Base-by-base conservation (phyloP, 2,888 invertebrate genomes). In the Ctena decussata region DNA sequence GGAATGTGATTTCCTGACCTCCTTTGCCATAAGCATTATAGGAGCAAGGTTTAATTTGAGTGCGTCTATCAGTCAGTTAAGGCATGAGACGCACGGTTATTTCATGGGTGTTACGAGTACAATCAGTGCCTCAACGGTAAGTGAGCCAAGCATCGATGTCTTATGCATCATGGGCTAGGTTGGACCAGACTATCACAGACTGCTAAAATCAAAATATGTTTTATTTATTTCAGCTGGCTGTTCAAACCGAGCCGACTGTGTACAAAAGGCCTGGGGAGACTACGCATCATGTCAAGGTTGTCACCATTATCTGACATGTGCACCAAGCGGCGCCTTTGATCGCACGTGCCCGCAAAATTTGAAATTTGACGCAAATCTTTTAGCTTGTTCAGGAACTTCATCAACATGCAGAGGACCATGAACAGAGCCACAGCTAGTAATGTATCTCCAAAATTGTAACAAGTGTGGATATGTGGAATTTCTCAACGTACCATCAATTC, bases 221-320 rank as follows among this genome's bases (percentile, higher is more conserved):
- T 30, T 37, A 27, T 53, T 79, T 5, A 46, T 87, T 87, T 35
- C 77, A 91, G 91, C 88, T 30, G 91, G 91, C 18, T 91, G 91
- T 84, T 78, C 86, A 5, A 84, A 84, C 3, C 44, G 46, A 1
- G 21, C 74, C 1, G 84, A 84, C 44, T 89, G 89, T 60, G 65
- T 41, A 0, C 82, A 82, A 8, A 80, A 75, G 35, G 82, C 80
- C 12, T 86, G 88, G 71, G 91, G 89, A 1, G 91, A 92, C 80
- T 92, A 92, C 71, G 91, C 89, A 57, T 91, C 91, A 15, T 93
- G 93, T 70, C 69, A 30, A 35, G 91, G 91, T 0, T 93, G 93
- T 74, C 77, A 86, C 37, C 89, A 83, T 32, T 92, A 91, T 70
- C 82, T 89, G 44, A 91, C 91, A 44, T 93, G 93, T 79, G 87